Conservation (phyloP, 2,113 vertebrate genomes). For the Penelope pileata region DNA sequence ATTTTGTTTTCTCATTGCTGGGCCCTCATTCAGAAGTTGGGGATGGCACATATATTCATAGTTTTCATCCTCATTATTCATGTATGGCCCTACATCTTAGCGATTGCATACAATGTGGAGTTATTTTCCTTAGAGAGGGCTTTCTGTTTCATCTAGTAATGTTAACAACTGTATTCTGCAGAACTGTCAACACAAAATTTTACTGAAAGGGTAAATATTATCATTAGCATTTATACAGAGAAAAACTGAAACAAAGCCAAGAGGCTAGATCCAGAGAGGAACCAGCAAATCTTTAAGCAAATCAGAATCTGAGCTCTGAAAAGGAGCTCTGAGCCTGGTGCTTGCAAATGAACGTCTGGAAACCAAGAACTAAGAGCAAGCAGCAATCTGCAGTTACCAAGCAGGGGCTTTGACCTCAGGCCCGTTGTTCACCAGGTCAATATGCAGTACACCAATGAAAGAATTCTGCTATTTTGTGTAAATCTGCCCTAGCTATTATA, state of each 20-base stretch:
- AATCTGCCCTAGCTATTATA: not conserved
- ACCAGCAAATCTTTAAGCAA: not conserved
- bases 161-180: not conserved
- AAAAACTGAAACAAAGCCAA: not conserved
- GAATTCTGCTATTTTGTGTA: not conserved
- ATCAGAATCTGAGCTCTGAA: not conserved
- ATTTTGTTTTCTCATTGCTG: not conserved
- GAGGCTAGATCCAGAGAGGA: not conserved
- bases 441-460: not conserved
- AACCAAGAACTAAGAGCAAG: not conserved
- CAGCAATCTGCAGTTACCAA: not conserved
- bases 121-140: not conserved
- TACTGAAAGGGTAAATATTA: not conserved
- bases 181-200: not conserved
- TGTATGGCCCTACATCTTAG: not conserved
- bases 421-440: not conserved
- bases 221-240: not conserved
- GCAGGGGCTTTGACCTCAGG: not conserved
- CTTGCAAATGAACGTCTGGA: not conserved
- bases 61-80: not conserved
- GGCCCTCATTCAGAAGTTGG: not conserved
- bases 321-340: not conserved
- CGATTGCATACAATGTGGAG: not conserved
- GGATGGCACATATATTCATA: not conserved
- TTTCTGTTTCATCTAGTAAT: not conserved